A percentile compares a stretch with the other conserved stretches of the same genome.
Evolutionary conservation across 1,140 invertebrate genomes (phyloP).

Genomic region (Oppia nitens): DNA sequence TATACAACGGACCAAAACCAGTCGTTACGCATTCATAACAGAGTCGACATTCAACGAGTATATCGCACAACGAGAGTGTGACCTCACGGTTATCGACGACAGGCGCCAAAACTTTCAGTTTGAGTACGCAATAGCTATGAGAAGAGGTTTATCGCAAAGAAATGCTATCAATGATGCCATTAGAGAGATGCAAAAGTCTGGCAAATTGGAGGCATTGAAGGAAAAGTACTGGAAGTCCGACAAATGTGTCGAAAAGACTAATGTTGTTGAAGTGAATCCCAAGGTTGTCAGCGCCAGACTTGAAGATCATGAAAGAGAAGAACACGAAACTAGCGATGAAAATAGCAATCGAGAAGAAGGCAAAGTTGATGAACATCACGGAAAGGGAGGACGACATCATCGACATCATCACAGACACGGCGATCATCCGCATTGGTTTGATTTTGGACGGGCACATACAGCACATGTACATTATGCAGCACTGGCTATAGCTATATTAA

Average conservation of each 20-base stretch:
- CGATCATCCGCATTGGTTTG: no score
- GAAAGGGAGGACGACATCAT: no score
- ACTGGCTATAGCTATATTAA: no score
- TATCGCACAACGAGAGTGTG: conserved; percentile 51
- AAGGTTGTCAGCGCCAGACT: no score
- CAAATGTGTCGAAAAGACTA: conserved; percentile 16
- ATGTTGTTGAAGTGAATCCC: no score
- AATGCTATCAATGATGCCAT: conserved; percentile 32
- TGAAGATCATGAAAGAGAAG: no score
- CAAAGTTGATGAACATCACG: no score
- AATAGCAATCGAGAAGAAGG: no score
- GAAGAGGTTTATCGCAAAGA: conserved; percentile 23
- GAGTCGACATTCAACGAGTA: conserved; percentile 65
- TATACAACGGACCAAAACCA: conserved; percentile 54
- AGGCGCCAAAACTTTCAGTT: conserved; percentile 40
- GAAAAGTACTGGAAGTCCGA: conserved; percentile 32
- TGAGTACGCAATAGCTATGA: conserved; percentile 32
- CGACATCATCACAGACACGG: no score
- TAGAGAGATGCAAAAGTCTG: conserved; percentile 31
- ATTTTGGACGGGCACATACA: no score
- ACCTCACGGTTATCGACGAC: conserved; percentile 55
- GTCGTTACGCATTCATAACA: conserved; percentile 59
- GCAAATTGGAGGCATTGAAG: conserved; percentile 28
- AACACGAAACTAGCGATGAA: no score
- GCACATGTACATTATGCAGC: no score